Percentiles rank a stretch among this genome's conserved stretches.
Evolutionary conservation across 2,113 vertebrate species (phyloP).

Genomic region (Laticauda colubrina): DNA sequence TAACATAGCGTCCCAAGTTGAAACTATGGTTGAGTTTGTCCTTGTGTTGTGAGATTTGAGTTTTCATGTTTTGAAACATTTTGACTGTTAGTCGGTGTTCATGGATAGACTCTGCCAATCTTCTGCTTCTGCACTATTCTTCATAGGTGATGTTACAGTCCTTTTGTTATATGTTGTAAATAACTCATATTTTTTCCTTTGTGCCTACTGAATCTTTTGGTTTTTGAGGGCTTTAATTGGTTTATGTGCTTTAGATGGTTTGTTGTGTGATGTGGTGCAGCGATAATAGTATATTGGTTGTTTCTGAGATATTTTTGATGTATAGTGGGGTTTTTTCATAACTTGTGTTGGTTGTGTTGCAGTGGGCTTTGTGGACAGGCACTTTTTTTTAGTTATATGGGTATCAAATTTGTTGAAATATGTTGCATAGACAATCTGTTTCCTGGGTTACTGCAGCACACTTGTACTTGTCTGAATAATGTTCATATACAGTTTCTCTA

Average conservation of each 20-base stretch:
- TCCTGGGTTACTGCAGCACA: neutral
- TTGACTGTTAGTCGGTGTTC: neutral
- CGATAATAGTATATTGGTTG: neutral
- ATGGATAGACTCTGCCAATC: neutral
- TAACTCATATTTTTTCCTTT: neutral
- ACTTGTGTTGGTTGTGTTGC: neutral
- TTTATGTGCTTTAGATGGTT: neutral
- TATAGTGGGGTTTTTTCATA: neutral
- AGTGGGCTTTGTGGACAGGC: neutral
- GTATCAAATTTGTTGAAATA: neutral
- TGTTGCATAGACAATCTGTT: neutral
- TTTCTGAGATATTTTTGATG: neutral
- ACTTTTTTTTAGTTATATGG: neutral
- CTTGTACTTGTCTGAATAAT: neutral
- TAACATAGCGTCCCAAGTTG: neutral
- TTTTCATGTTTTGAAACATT: neutral
- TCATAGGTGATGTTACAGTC: neutral
- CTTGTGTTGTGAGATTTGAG: neutral
- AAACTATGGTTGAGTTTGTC: neutral
- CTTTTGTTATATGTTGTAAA: neutral
- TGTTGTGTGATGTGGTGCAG: neutral
- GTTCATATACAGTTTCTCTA: neutral
- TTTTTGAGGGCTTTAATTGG: neutral
- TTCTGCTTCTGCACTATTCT: neutral
- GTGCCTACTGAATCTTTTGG: neutral